Base-by-base conservation (phyloP, 2,888 invertebrate genomes). In the Noctua janthina region DNA sequence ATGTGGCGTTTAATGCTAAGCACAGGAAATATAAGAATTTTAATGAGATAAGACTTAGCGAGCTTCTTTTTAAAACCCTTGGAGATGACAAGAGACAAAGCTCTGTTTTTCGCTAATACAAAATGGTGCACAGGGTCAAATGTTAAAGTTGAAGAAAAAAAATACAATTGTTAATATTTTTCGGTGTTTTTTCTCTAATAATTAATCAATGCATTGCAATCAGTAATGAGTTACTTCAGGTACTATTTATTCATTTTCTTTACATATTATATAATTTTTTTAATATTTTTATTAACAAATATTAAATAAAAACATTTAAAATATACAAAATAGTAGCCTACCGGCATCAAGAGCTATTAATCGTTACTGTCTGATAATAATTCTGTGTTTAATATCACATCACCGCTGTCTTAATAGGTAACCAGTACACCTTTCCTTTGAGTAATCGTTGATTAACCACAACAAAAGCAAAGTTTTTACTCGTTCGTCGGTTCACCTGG, bases 401-500 rank as follows among this genome's bases (percentile, higher is more conserved):
- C 46, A 72, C 43, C 8, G 8, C 62, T 56, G 46, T 13, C 10
- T 64, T 4, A n/a, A 29, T 62, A 62, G n/a, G 1, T 49, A 49
- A 23, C 59, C 6, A 56, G 35, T 29, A 66, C 46, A 15, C 43
- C 17, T 64, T 49, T 54, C 74, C 56, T 85, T 87, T 77, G 56
- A 68, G 76, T 81, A 76, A 81, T 78, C 62, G 74, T 78, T 67
- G 64, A 43, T 54, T 10, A 62, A 74, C 68, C 73, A 78, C 78
- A 76, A 76, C 81, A 80, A 78, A 87, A 88, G 76, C 86, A 72
- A 85, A 85, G 86, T 85, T 88, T 84, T 71, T 71, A 79, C 54
- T 77, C 71, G 68, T 35, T 54, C 71, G 76, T 76, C 64, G 59
- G 76, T 77, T 68, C 68, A 81, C 74, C 77, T 70, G 68, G 43